These are phyloP conservation scores for Machaerirhynchus nigripectus DNA, from an alignment of 2,113 vertebrate genomes.

Conservation along the genomic window DNA sequence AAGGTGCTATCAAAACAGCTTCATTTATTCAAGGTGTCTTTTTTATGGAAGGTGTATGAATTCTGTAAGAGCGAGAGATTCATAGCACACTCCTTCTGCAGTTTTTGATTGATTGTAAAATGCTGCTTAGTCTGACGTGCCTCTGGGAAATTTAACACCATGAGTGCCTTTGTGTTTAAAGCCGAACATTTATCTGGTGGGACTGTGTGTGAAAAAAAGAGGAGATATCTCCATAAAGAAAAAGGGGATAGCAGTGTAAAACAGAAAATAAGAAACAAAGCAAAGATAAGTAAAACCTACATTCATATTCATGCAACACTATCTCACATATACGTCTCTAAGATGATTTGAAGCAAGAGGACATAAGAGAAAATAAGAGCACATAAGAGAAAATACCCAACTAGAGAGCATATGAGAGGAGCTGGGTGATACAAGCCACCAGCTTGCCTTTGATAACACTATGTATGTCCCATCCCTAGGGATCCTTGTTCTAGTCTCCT, in stretches of 20 bases:
- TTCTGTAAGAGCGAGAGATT: background rate
- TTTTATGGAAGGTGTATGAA: background rate
- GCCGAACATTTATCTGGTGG: background rate
- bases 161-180: background rate
- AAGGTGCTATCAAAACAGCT: background rate
- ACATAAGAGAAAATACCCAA: background rate
- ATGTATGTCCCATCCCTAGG: rapidly evolving
- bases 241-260: background rate
- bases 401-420: background rate
- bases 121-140: rapidly evolving
- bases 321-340: background rate
- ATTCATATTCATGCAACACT: background rate
- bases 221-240: background rate
- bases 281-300: background rate
- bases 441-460: background rate
- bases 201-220: background rate
- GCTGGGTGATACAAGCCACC: background rate
- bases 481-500: rapidly evolving
- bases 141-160: background rate
- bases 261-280: background rate
- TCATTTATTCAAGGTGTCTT: background rate
- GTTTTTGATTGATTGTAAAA: background rate
- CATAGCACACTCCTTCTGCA: background rate
- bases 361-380: background rate
- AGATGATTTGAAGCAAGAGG: background rate